A percentile compares a stretch with the other conserved stretches of the same genome.
phyloP scores from a whole-genome alignment of 2,888 invertebrate genomes.

The Liposcelis brunnea region DNA sequence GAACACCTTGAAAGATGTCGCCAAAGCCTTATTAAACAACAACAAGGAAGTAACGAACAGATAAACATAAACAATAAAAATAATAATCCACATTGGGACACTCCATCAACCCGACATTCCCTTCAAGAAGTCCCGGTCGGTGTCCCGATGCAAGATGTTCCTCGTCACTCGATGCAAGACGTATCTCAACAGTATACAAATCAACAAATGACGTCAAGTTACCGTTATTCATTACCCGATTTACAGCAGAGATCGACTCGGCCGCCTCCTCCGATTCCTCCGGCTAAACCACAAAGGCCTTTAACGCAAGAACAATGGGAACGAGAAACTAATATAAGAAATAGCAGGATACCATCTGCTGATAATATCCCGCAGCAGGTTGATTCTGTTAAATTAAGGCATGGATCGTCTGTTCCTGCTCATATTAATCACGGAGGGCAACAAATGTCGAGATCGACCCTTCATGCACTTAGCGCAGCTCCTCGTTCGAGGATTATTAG shows the following conservation, averaged over 20 bases:
- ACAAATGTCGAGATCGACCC: slow-evolving; percentile 52
- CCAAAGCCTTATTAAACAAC: slow-evolving; percentile 48
- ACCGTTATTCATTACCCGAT: slow-evolving; percentile 12
- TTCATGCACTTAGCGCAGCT: slow-evolving; percentile 56
- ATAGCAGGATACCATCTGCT: slow-evolving; percentile 40
- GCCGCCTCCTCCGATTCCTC: slow-evolving; percentile 31
- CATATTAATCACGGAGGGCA: slow-evolving; percentile 27
- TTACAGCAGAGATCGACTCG: slow-evolving; percentile 11
- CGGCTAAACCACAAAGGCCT: slow-evolving; percentile 35
- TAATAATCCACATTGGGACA: slow-evolving; percentile 19
- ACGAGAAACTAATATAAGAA: slow-evolving; percentile 27
- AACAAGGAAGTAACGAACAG: slow-evolving; percentile 20
- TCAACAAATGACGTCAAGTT: not conserved
- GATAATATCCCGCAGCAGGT: slow-evolving; percentile 38
- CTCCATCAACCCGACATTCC: slow-evolving; percentile 18
- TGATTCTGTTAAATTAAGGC: slow-evolving; percentile 15
- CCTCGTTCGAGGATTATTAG: slow-evolving; percentile 58
- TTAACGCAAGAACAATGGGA: slow-evolving; percentile 22
- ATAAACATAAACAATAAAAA: slow-evolving; percentile 14
- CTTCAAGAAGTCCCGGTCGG: slow-evolving; percentile 27
- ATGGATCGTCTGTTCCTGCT: no score
- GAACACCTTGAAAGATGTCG: slow-evolving; percentile 59
- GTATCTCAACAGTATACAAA: slow-evolving; percentile 33
- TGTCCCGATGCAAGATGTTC: slow-evolving; percentile 26
- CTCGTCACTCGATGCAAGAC: slow-evolving; percentile 44